Conservation (phyloP, 2,113 vertebrate species). For the Mirounga angustirostris region DNA sequence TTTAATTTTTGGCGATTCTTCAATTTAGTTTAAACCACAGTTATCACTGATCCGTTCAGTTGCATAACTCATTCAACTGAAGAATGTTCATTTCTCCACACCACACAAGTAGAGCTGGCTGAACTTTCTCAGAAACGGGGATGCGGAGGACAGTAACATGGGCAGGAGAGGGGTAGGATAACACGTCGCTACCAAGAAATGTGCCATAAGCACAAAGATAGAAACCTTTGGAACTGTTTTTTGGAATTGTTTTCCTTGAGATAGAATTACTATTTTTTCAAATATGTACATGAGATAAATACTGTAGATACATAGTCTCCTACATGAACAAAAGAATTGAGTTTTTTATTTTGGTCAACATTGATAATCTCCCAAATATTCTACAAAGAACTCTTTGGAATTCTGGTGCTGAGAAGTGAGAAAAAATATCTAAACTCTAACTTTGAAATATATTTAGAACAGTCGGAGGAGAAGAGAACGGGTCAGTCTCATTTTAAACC, state of each 20-base stretch:
- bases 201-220: neutral
- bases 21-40: constrained; percentile 69
- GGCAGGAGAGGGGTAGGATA: constrained; percentile 32
- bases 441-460: neutral
- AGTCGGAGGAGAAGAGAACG: neutral
- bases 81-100: constrained; percentile 70
- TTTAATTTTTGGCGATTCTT: constrained; percentile 76
- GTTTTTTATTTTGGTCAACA: neutral
- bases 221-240: neutral
- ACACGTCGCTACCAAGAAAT: constrained; percentile 17
- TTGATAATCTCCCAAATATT: neutral
- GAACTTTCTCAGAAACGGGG: constrained; percentile 62
- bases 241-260: neutral
- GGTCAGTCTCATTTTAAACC: neutral
- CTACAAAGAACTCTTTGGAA: neutral
- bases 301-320: neutral
- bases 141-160: constrained; percentile 41
- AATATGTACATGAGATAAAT: neutral
- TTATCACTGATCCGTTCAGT: constrained; percentile 70
- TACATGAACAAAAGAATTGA: neutral
- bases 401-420: neutral
- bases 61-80: constrained; percentile 72
- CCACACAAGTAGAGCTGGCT: constrained; percentile 80
- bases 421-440: neutral
- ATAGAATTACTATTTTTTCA: neutral